These are phyloP conservation scores for Charina bottae DNA, from an alignment of 2,113 vertebrate genomes.

Conservation along the genomic window DNA sequence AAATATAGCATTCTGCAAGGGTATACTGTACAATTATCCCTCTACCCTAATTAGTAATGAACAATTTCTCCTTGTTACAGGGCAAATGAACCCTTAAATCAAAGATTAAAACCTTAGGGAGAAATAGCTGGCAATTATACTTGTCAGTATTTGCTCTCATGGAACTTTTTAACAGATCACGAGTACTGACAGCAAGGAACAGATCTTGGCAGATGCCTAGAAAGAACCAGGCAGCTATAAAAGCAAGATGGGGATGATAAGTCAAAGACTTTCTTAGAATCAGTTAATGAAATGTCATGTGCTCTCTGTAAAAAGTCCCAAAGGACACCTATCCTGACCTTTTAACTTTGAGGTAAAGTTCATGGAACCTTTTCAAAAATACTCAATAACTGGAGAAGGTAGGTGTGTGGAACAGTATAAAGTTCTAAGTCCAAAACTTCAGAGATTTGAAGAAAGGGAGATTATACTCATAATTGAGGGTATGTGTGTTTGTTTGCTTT, in stretches of 20 bases:
- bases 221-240: slow-evolving; percentile 20
- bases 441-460: not conserved
- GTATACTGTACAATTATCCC: slow-evolving; percentile 37
- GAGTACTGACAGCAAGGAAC: slow-evolving; percentile 54
- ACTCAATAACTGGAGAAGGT: not conserved
- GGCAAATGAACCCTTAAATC: slow-evolving; percentile 29
- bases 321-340: slow-evolving; percentile 6
- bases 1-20: slow-evolving; percentile 12
- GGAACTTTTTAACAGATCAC: slow-evolving; percentile 41
- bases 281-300: slow-evolving; percentile 39
- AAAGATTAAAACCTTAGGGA: slow-evolving; percentile 53
- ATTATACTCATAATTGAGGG: not conserved
- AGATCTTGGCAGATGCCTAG: slow-evolving; percentile 9
- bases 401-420: not conserved
- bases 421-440: not conserved
- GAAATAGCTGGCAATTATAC: slow-evolving; percentile 62
- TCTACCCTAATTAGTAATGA: slow-evolving; percentile 34
- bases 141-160: slow-evolving; percentile 54
- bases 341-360: slow-evolving; percentile 23
- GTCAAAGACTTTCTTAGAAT: not conserved
- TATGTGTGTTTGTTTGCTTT: not conserved
- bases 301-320: slow-evolving; percentile 8
- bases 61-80: slow-evolving; percentile 7
- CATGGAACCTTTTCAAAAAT: not conserved
- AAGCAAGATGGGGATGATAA: not conserved